Base-by-base conservation (phyloP, 92 coral and sea anemone genomes). In the Porites divaricata region DNA sequence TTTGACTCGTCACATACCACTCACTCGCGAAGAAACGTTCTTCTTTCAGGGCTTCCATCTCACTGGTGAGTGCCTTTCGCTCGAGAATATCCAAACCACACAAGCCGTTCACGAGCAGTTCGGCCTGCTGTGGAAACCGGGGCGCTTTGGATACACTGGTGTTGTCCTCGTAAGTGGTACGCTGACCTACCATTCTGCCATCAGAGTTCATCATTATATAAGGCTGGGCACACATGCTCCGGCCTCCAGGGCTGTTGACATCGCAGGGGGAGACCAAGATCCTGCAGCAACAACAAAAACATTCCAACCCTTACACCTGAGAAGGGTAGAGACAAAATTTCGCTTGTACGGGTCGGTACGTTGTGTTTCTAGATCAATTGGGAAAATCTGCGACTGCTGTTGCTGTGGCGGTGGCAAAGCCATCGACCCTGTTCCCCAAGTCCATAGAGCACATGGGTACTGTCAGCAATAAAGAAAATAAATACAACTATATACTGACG, bases 401-500 rank as follows among this genome's bases (percentile, higher is more conserved):
- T 35, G 45, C 45, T 35, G 45, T 4, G 45, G 45, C 45, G 5
- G 45, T 35, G 45, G 45, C 45, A 35, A 35, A 35, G 45, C 7
- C 45, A 35, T 35, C 3, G 45, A 35, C 45, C 45, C 45, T 35
- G 45, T 35, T 35, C 0, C 45, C 70, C 23, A 35, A 26, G 13
- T 66, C 70, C 35, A 6, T 66, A 71, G 17, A 71, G 5, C 35
- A 53, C 17, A 25, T 19, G 45, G 15, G 45, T 4, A 49, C 41
- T 48, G 17, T 6, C n/a, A 71, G 9, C n/a, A 14, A n/a, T 35
- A 35, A 35, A 35, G 45, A 71, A 22, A 35, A 71, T 35, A 71
- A 71, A 48, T 28, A 9, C 12, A 13, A 71, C 41, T 15, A 71
- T 53, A 15, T 77, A 61, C 81, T 77, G 70, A 77, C 81, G 70